Conservation (phyloP, 2,888 invertebrate species). For the Agonopterix subpropinquella region DNA sequence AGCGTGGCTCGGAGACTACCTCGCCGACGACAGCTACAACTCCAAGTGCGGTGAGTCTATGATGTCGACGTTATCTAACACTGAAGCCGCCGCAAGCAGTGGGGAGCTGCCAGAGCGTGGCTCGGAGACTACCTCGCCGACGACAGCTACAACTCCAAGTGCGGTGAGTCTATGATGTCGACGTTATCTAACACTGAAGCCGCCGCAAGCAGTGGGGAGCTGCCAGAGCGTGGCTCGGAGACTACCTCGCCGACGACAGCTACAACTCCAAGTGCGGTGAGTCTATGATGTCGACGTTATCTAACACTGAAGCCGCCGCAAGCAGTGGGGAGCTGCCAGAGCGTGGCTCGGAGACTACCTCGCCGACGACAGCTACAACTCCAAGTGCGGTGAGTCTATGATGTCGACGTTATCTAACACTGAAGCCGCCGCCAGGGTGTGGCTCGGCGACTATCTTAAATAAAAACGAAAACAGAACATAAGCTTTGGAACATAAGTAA, state of each 20-base stretch:
- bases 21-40: too few relatives aligned
- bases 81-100: constrained; percentile 35
- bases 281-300: constrained; percentile 37
- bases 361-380: constrained; percentile 43
- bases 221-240: constrained; percentile 47
- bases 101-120: constrained; percentile 58
- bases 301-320: constrained; percentile 39
- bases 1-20: too few relatives aligned
- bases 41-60: too few relatives aligned
- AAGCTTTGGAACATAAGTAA: too few relatives aligned
- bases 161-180: constrained; percentile 34
- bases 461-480: too few relatives aligned
- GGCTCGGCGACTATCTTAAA: too few relatives aligned
- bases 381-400: constrained; percentile 13
- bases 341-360: constrained; percentile 62
- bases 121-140: constrained; percentile 57
- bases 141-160: constrained; percentile 40
- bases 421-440: too few relatives aligned
- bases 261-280: constrained; percentile 52
- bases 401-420: too few relatives aligned
- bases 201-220: constrained; percentile 57
- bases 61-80: constrained; percentile 25
- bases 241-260: constrained; percentile 46
- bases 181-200: constrained; percentile 45
- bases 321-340: constrained; percentile 51